Percentiles rank a stretch among this genome's conserved stretches.
Evolutionary conservation across 92 coral and sea anemone genomes (phyloP).

Genomic region (Zoanthus sansibaricus): DNA sequence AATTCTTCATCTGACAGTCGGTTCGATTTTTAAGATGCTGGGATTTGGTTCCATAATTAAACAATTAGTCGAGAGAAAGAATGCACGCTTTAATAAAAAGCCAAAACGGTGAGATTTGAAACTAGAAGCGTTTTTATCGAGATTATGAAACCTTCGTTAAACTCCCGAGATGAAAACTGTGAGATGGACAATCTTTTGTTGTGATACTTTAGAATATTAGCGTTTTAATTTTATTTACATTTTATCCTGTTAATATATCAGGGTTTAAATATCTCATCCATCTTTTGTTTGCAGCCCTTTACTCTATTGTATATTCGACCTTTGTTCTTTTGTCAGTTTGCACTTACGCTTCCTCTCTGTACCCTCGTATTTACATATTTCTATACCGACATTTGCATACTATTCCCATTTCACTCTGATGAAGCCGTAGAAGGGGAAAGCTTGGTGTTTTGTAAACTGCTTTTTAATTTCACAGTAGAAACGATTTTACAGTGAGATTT

Average conservation of each 20-base stretch:
- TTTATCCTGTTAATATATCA: conserved; percentile 17
- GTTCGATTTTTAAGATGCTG: conserved; percentile 24
- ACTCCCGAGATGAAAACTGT: not conserved
- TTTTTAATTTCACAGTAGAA: conserved; percentile 29
- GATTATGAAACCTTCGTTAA: not conserved
- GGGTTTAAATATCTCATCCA: conserved; percentile 43
- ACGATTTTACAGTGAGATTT: conserved; percentile 33
- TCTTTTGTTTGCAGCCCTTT: conserved; percentile 40
- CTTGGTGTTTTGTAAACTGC: not conserved
- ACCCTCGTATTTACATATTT: not conserved
- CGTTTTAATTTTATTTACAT: not conserved
- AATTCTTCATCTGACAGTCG: conserved; percentile 27
- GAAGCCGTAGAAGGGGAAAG: no score
- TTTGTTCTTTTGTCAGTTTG: conserved; percentile 26
- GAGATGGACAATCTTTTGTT: not conserved
- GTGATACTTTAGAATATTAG: not conserved
- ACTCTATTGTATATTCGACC: conserved; percentile 23
- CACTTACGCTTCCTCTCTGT: conserved; percentile 24
- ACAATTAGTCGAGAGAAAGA: conserved; percentile 16
- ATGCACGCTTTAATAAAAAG: conserved; percentile 21
- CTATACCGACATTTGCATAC: not conserved
- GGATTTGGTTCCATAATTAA: conserved; percentile 16
- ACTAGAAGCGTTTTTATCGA: not conserved
- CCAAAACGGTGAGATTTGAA: conserved; percentile 11
- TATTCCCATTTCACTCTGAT: not conserved